Evolutionary conservation across 2,113 vertebrate species (phyloP).

Genomic region (Lasiurus borealis): DNA sequence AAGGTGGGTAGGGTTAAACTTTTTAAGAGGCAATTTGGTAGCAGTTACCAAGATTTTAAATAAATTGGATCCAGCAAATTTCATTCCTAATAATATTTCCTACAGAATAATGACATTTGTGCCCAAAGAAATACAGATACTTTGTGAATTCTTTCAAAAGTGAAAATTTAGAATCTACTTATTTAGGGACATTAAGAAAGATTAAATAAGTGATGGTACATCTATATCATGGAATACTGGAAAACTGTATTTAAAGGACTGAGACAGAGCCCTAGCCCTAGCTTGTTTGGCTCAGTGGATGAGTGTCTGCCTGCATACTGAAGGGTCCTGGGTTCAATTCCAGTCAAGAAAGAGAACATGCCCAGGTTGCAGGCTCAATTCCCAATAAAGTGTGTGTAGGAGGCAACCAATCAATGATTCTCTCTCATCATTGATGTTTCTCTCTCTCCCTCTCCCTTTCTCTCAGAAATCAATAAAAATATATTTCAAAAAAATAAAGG

Average conservation of each 20-base stretch:
- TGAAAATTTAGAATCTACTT: constrained; percentile 10
- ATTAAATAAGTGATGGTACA: constrained; percentile 9
- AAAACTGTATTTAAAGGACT: constrained; percentile 11
- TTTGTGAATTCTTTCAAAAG: constrained; percentile 9
- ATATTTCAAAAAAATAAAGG: background rate
- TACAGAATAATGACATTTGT: background rate
- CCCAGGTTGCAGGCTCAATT: no score
- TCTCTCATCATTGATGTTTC: no score
- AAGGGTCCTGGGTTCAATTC: no score
- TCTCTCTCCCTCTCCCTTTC: no score
- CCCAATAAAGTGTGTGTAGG: no score
- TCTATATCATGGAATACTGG: background rate
- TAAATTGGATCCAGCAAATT: background rate
- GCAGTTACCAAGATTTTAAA: constrained; percentile 28
- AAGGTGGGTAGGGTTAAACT: background rate
- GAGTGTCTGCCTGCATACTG: no score
- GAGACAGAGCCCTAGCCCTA: background rate
- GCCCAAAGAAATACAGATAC: background rate
- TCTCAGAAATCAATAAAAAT: no score
- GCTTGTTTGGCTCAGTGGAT: no score
- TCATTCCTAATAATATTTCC: constrained; percentile 24
- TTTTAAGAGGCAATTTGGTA: constrained; percentile 8
- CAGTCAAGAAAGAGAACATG: no score
- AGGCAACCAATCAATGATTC: no score
- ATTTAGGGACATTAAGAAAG: constrained; percentile 31